Base-by-base conservation (phyloP, 2,797 vertebrate genomes). In the Microhierax caerulescens region DNA sequence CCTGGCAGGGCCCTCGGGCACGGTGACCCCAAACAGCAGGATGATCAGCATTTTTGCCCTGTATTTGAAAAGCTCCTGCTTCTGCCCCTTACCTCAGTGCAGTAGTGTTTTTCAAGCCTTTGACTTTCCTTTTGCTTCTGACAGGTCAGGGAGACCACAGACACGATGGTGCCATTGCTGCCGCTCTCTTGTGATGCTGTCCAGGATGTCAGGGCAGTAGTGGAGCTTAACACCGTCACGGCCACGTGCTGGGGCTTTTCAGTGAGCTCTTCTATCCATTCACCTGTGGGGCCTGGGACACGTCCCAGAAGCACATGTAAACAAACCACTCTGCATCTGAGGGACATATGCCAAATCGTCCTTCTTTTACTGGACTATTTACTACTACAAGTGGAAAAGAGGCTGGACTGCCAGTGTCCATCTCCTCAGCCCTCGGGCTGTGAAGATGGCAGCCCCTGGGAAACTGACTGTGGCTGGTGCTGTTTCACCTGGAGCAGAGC, bases 81-180 rank as follows among this genome's bases (percentile, higher is more conserved):
- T 3, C 20, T 5, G 5, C 6, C 36, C 37, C 84, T 96, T 95
- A 99, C 99, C 99, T 99, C 98, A 6, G 97, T 98, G 97, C 99
- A 99, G 97, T 99, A 99, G 27, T 98, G 98, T 78, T 95, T 99
- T 95, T 99, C 99, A 95, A 99, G 99, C 93, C 99, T 98, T 97
- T 99, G 99, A 80, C 98, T 99, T 59, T 98, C 98, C 75, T 99
- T 99, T 36, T 99, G 99, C 24, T 98, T 99, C 83, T 98, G 98
- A 94, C 99, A 99, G 61, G 99, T 99, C 37, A 99, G 98, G 2
- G 99, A 99, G 13, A 99, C 94, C 79, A 99, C 98, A 0, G 99
- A 99, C 96, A 99, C 98, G 13, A 99, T 97, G 68, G 98, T 99
- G 91, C 98, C 97, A 18, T 98, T 98, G 13, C 98, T 97, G 77